phyloP scores from a whole-genome alignment of 1,140 invertebrate species.

The Megathymus violae region DNA sequence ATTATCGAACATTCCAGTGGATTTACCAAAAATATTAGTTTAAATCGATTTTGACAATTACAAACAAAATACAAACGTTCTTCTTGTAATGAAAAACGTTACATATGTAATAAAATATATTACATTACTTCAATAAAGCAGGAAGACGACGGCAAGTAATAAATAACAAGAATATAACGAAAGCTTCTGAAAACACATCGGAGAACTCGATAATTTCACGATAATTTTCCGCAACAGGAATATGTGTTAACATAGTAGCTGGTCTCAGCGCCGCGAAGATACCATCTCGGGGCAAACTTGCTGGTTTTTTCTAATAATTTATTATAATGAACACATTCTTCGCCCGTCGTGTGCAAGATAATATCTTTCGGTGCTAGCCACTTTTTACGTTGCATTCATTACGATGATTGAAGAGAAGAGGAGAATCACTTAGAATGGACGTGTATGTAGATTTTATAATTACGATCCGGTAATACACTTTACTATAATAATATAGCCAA shows the following conservation, averaged over 20 bases:
- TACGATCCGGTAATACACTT: too few species aligned
- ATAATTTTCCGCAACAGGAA: neutral
- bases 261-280: neutral
- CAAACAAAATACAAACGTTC: too few species aligned
- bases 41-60: too few species aligned
- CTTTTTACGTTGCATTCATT: constrained; percentile 2
- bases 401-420: neutral
- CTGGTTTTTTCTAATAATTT: constrained; percentile 1
- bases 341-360: constrained; percentile 1
- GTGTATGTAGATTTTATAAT: too few species aligned
- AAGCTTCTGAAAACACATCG: neutral
- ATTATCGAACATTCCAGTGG: too few species aligned
- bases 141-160: too few species aligned
- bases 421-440: neutral
- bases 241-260: constrained; percentile 7
- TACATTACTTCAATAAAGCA: too few species aligned
- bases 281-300: neutral
- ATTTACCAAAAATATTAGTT: too few species aligned
- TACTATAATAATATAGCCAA: too few species aligned
- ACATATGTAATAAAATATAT: too few species aligned
- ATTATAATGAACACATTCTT: constrained; percentile 9
- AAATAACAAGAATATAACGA: neutral
- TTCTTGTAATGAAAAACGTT: too few species aligned
- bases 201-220: neutral
- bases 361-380: neutral